Evolutionary conservation across 2,888 invertebrate genomes (phyloP).

Genomic region (Drosophila kambysellisi): DNA sequence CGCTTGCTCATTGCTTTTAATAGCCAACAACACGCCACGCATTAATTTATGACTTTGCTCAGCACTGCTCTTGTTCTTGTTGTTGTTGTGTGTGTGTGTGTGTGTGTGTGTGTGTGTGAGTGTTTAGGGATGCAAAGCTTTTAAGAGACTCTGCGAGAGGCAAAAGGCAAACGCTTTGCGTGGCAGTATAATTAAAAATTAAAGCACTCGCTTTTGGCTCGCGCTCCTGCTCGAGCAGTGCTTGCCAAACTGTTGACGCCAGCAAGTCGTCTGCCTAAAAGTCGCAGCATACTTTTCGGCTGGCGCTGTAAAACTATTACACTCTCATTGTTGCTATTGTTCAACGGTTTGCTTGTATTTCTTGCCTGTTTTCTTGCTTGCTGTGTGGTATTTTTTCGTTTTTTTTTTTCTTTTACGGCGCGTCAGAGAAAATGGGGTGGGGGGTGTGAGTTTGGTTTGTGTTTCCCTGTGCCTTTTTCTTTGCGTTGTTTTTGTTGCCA

Average conservation of each 20-base stretch:
- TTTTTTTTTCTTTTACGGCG: background rate
- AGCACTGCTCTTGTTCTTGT: constrained; percentile 16
- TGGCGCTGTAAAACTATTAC: constrained; percentile 72
- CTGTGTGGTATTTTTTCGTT: constrained; percentile 4
- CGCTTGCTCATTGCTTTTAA: constrained; percentile 78
- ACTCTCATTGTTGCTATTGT: constrained; percentile 25
- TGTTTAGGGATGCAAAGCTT: constrained; percentile 45
- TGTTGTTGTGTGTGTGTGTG: constrained; percentile 6
- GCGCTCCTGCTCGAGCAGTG: constrained; percentile 5
- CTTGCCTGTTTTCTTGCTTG: constrained; percentile 9
- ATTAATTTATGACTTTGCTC: constrained; percentile 75
- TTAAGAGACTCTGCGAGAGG: constrained; percentile 41
- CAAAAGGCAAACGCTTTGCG: constrained; percentile 29
- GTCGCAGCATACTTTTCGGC: constrained; percentile 75
- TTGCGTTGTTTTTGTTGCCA: constrained; percentile 25
- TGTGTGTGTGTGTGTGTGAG: background rate
- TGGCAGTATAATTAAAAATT: constrained; percentile 57
- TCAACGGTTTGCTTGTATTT: constrained; percentile 9
- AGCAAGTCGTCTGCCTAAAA: constrained; percentile 65
- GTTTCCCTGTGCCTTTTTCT: constrained; percentile 6
- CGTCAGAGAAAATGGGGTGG: background rate
- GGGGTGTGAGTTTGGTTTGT: background rate
- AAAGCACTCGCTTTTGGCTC: constrained; percentile 33
- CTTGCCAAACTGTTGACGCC: constrained; percentile 68
- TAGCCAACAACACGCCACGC: constrained; percentile 80